phyloP scores from a whole-genome alignment of 2,113 vertebrate genomes.

The Phyllostomus discolor region DNA sequence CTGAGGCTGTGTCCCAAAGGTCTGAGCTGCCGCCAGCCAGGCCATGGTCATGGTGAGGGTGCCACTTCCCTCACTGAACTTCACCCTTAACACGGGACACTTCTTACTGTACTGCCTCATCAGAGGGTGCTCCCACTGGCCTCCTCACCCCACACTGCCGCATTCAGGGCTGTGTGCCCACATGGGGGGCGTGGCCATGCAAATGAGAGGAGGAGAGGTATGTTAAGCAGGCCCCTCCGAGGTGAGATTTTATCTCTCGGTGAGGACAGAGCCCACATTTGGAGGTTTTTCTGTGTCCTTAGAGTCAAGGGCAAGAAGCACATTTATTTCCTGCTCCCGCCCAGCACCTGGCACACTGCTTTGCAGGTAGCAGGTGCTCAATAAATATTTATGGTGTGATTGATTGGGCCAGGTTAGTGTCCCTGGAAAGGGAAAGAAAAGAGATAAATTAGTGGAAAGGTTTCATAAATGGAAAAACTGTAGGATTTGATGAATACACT shows the following conservation, averaged over 20 bases:
- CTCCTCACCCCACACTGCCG: not conserved
- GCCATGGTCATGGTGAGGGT: not conserved
- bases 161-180: not conserved
- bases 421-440: not conserved
- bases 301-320: not conserved
- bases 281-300: not conserved
- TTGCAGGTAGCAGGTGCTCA: not conserved
- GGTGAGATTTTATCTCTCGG: not conserved
- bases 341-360: not conserved
- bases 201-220: accelerated
- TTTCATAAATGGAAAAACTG: not conserved
- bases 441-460: not conserved
- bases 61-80: accelerated
- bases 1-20: not conserved
- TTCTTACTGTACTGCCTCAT: accelerated
- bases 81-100: not conserved
- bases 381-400: not conserved
- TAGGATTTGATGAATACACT: not conserved
- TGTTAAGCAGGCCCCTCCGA: not conserved
- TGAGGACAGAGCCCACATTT: not conserved
- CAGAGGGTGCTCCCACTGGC: accelerated
- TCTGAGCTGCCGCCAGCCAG: accelerated
- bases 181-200: not conserved
- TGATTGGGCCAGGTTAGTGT: not conserved
- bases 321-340: not conserved